phyloP scores from a whole-genome alignment of 2,888 invertebrate genomes.

The Agrypnus murinus region DNA sequence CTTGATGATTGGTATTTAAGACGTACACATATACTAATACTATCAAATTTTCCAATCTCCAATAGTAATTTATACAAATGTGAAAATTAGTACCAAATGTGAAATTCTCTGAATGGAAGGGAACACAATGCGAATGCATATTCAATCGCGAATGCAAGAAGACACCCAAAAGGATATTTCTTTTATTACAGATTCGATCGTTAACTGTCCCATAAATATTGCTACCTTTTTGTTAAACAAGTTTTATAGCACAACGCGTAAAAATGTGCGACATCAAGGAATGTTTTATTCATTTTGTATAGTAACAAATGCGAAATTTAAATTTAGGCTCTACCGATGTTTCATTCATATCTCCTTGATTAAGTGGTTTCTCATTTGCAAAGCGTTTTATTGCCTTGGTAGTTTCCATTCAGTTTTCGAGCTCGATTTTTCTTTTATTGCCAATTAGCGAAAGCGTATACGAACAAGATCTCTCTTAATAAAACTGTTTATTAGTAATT shows the following conservation, averaged over 20 bases:
- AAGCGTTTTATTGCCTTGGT: not conserved
- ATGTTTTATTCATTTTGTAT: constrained; percentile 42
- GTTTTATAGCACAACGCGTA: constrained; percentile 35
- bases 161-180: constrained; percentile 27
- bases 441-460: no score
- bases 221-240: constrained; percentile 41
- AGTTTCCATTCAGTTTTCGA: constrained; percentile 27
- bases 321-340: constrained; percentile 9
- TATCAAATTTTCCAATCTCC: no score
- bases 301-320: constrained; percentile 36
- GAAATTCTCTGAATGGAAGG: constrained; percentile 9
- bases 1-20: no score
- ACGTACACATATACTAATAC: no score
- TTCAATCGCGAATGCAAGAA: constrained; percentile 31
- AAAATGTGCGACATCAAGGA: constrained; percentile 32
- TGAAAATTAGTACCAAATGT: no score
- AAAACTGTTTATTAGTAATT: no score
- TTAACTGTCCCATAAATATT: constrained; percentile 40
- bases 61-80: no score
- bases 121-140: no score
- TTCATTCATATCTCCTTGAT: constrained; percentile 22
- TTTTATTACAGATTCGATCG: constrained; percentile 36
- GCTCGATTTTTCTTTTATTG: not conserved
- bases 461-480: no score
- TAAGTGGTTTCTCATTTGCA: not conserved